phyloP scores from a whole-genome alignment of 2,888 invertebrate genomes.

The Elegia similella region DNA sequence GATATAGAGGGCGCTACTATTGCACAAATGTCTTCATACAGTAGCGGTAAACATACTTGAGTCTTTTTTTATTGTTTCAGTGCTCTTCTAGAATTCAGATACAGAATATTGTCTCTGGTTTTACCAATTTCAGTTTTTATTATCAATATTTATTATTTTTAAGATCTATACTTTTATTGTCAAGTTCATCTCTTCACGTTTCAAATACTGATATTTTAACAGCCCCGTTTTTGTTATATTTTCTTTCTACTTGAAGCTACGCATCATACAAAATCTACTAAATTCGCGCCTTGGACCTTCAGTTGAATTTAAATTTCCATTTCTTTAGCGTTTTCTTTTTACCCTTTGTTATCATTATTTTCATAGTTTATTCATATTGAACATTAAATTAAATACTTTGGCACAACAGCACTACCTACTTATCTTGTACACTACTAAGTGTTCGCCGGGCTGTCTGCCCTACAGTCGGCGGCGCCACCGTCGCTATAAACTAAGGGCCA shows the following conservation, averaged over 20 bases:
- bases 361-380: conserved; percentile 1
- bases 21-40: not conserved
- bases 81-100: not conserved
- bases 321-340: conserved; percentile 41
- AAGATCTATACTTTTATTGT: not conserved
- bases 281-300: conserved; percentile 39
- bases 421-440: not conserved
- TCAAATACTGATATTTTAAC: not conserved
- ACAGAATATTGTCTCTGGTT: not conserved
- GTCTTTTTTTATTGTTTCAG: not conserved
- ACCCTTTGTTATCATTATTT: conserved; percentile 41
- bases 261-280: conserved; percentile 22
- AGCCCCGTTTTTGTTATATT: not conserved
- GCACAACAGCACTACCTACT: not conserved
- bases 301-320: conserved; percentile 49
- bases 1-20: not conserved
- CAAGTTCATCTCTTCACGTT: not conserved
- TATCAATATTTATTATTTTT: not conserved
- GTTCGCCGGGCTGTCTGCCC: not conserved
- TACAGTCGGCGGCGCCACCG: not conserved
- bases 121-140: not conserved
- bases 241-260: not conserved
- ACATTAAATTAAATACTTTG: not conserved
- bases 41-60: conserved; percentile 20
- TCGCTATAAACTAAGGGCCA: not conserved